Percentiles rank a stretch among this genome's conserved stretches.
phyloP scores from a whole-genome alignment of 2,113 vertebrate genomes.

The Origma solitaria region DNA sequence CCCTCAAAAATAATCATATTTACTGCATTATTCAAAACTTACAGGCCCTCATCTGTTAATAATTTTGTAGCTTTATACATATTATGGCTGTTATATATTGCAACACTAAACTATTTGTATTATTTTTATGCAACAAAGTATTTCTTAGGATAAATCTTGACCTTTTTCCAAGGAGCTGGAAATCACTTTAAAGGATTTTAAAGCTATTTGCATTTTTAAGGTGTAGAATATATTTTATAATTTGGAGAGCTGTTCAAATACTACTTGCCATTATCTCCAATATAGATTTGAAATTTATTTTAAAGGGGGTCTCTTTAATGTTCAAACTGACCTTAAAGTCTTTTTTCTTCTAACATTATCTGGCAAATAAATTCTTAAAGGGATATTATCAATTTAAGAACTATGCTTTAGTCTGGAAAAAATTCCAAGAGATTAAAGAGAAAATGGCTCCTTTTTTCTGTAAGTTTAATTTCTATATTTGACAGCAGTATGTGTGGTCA shows the following conservation, averaged over 20 bases:
- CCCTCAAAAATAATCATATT: conserved; percentile 10
- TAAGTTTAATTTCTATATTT: conserved; percentile 54
- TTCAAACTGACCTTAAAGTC: conserved; percentile 30
- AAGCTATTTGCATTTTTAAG: conserved; percentile 16
- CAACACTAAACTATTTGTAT: background rate
- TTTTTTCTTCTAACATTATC: conserved; percentile 39
- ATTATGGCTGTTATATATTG: background rate
- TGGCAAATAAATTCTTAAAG: conserved; percentile 57
- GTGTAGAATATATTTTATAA: background rate
- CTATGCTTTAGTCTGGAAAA: background rate
- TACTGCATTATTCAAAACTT: background rate
- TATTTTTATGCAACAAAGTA: background rate
- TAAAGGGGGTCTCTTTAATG: background rate
- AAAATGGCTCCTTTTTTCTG: background rate
- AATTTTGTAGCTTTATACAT: background rate
- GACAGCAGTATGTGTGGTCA: conserved; percentile 46
- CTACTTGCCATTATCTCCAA: background rate
- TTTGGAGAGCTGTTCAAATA: conserved; percentile 28
- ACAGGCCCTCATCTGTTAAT: conserved; percentile 18
- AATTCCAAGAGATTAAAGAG: conserved; percentile 27
- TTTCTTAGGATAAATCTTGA: background rate
- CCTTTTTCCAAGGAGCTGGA: background rate
- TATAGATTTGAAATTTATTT: conserved; percentile 35
- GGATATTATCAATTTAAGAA: conserved; percentile 37
- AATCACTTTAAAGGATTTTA: background rate